Percentiles rank a stretch among this genome's conserved stretches.
Conservation (phyloP, 2,888 invertebrate genomes). For the Lumbricus terrestris region DNA sequence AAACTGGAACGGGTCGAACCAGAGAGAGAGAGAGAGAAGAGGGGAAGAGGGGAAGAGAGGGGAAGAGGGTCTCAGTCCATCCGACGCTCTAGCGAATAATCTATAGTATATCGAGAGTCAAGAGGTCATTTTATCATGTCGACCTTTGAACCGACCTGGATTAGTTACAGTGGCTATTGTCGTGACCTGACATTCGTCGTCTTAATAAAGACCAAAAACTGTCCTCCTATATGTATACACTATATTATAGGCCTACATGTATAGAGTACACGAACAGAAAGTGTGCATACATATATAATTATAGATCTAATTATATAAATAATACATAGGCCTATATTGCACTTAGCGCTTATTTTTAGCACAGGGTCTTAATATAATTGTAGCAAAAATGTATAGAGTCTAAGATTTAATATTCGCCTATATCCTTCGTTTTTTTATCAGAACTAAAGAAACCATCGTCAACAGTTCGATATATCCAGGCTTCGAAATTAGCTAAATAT, state of each 20-base stretch:
- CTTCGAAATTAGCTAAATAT: no score
- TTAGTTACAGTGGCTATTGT: slow-evolving; percentile 3
- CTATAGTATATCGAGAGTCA: not conserved
- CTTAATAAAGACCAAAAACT: not conserved
- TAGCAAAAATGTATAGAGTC: no score
- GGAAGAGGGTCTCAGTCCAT: not conserved
- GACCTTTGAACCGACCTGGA: not conserved
- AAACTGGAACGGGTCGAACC: not conserved
- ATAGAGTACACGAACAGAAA: not conserved
- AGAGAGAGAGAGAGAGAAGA: not conserved
- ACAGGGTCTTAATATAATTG: no score
- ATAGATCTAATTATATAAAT: no score
- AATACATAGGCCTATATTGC: no score
- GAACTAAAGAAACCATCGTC: no score
- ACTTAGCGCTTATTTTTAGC: no score
- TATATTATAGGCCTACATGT: no score
- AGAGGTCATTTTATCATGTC: not conserved
- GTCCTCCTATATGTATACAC: not conserved
- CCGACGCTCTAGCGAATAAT: not conserved
- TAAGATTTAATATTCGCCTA: no score
- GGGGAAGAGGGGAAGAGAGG: no score
- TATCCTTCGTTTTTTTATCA: no score
- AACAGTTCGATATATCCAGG: no score
- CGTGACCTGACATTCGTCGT: slow-evolving; percentile 3
- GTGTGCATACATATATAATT: not conserved